These are phyloP conservation scores for Merodon equestris DNA, from an alignment of 2,888 invertebrate genomes.

Conservation along the genomic window DNA sequence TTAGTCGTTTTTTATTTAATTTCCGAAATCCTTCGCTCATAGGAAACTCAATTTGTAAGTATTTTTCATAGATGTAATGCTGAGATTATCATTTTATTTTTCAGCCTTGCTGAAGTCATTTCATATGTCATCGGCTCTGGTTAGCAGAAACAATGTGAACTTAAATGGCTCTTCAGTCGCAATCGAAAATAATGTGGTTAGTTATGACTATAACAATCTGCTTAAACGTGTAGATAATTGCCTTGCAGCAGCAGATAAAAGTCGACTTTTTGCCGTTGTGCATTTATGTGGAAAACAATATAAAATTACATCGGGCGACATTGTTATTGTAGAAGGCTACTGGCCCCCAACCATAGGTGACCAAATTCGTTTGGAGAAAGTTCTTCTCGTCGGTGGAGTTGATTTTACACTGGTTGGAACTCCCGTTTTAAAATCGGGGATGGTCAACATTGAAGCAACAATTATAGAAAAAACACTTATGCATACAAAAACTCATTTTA, in stretches of 20 bases:
- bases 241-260: conserved; percentile 72
- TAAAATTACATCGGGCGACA: conserved; percentile 91
- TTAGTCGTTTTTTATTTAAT: too few relatives aligned
- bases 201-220: conserved; percentile 70
- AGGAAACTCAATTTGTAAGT: too few relatives aligned
- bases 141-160: too few relatives aligned
- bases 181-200: neutral
- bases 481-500: conserved; percentile 88
- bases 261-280: conserved; percentile 86
- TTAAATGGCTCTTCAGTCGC: too few relatives aligned
- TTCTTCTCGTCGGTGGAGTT: conserved; percentile 86
- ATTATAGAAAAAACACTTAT: conserved; percentile 91
- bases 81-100: too few relatives aligned
- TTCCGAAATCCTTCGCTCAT: too few relatives aligned
- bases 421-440: conserved; percentile 86
- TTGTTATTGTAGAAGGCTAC: conserved; percentile 89
- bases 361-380: conserved; percentile 89
- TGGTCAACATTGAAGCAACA: conserved; percentile 88
- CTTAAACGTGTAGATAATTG: conserved; percentile 74
- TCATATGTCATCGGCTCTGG: too few relatives aligned
- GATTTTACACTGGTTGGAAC: conserved; percentile 91
- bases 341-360: conserved; percentile 92
- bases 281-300: conserved; percentile 91
- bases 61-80: too few relatives aligned
- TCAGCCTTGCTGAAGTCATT: too few relatives aligned